These are phyloP conservation scores for Dendrocopos noguchii DNA, from an alignment of 2,113 vertebrate genomes.

Conservation along the genomic window DNA sequence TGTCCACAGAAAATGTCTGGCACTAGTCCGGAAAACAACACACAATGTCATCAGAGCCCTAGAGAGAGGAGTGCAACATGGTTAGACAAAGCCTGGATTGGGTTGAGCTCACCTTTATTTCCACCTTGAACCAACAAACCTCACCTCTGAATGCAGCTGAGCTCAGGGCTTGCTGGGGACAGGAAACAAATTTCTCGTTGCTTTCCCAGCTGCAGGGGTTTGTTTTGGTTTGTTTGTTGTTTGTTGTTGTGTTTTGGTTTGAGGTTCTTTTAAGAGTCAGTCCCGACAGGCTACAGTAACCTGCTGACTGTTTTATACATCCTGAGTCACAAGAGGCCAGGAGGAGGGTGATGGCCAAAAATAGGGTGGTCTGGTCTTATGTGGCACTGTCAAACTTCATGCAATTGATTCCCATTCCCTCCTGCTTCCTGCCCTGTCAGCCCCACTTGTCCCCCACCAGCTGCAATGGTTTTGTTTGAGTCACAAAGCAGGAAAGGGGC, in stretches of 20 bases:
- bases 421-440: background rate
- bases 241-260: too few species aligned
- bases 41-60: background rate
- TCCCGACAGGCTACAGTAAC: background rate
- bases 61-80: background rate
- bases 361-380: background rate
- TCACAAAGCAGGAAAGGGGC: background rate
- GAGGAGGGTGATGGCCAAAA: background rate
- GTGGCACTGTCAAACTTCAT: background rate
- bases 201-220: background rate
- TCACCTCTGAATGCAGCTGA: background rate
- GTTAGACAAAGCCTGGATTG: background rate
- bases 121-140: background rate
- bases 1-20: background rate
- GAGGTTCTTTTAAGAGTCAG: background rate
- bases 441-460: background rate
- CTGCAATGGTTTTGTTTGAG: background rate
- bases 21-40: background rate
- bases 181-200: background rate
- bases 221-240: too few species aligned
- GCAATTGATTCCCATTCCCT: background rate
- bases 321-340: background rate
- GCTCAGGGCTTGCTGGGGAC: background rate
- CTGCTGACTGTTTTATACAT: background rate
- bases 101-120: conserved; percentile 15